Conservation (phyloP, 2,888 invertebrate genomes). For the Agonum fuliginosum region DNA sequence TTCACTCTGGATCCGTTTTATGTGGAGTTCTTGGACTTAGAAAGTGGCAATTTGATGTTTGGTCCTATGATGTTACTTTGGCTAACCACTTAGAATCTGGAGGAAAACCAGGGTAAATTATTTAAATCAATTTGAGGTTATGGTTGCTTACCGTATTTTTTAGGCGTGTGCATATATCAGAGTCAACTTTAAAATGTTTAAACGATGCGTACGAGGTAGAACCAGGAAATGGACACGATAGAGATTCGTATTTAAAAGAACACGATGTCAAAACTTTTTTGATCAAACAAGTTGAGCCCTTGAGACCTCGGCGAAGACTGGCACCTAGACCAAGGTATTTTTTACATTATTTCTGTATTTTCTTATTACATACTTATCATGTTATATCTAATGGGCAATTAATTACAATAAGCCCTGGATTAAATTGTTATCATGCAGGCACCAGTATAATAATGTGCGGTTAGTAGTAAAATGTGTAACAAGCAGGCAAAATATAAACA, state of each 20-base stretch:
- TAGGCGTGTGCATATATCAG: slow-evolving; percentile 97
- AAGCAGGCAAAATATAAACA: neutral
- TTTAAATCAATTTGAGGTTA: slow-evolving; percentile 35
- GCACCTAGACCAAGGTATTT: slow-evolving; percentile 73
- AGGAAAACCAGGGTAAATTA: slow-evolving; percentile 92
- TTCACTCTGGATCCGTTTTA: slow-evolving; percentile 96
- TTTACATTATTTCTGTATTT: neutral
- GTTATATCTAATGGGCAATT: too few species aligned
- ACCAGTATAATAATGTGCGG: neutral
- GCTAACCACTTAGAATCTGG: slow-evolving; percentile 98
- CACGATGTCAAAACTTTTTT: slow-evolving; percentile 92
- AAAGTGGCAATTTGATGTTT: slow-evolving; percentile 96
- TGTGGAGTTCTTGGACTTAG: slow-evolving; percentile 95
- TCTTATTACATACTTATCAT: too few species aligned
- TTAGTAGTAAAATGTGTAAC: too few species aligned
- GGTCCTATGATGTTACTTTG: slow-evolving; percentile 96
- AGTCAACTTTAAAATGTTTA: slow-evolving; percentile 89
- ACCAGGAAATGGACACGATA: slow-evolving; percentile 89
- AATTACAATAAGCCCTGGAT: neutral
- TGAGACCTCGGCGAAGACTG: slow-evolving; percentile 75
- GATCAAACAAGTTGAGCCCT: slow-evolving; percentile 87
- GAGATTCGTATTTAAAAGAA: slow-evolving; percentile 90
- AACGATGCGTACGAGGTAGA: slow-evolving; percentile 95
- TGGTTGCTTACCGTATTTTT: slow-evolving; percentile 56
- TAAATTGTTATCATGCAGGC: neutral